Evolutionary conservation across 1,140 invertebrate species (phyloP), one percentile per base, ranked within the genome.

Genomic region (Coptotermes formosanus): DNA sequence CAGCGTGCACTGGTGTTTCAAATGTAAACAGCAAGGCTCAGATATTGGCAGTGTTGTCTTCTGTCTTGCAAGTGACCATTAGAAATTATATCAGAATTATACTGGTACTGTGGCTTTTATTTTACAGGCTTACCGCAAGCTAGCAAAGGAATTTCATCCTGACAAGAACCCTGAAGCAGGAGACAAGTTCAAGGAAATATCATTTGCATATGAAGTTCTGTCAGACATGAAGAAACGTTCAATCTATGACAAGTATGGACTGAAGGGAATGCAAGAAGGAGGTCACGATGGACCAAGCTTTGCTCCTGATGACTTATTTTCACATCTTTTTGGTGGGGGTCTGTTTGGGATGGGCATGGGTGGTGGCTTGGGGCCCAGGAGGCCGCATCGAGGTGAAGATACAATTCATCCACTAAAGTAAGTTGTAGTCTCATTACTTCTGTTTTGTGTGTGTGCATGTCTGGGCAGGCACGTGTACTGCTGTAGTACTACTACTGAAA

Each of bases 151-250:
- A 92, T 97, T 94, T 90, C 96, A 97, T 92, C 96, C 96, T 38
- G 96, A 97, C 89, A 97, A 97, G 90, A 97, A 97, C 91, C 95
- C 95, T 43, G 94, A 94, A 87, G 94, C 95, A 86, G 96, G 95
- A 82, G 96, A 97, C 88, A 95, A 95, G 91, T 97, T 97, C 89
- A 97, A 97, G 90, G 96, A 97, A 92, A 97, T 97, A 88, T 96
- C 96, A 86, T 96, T 95, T 90, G 97, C 96, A 11, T 97, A 97
- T 90, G 96, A 97, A 91, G 94, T 97, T 55, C 91, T 97, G 11
- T 96, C 96, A 3, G 92, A 94, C 89, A 89, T 90, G 2, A 92
- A 92, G 87, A 90, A 90, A 87, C 85, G 87, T 52, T 82, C 81
- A 23, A 91, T 94, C 64, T 97, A 97, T 90, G 96, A 97, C 90